Evolutionary conservation across 2,113 vertebrate species (phyloP).

Genomic region (Silurus asotus): DNA sequence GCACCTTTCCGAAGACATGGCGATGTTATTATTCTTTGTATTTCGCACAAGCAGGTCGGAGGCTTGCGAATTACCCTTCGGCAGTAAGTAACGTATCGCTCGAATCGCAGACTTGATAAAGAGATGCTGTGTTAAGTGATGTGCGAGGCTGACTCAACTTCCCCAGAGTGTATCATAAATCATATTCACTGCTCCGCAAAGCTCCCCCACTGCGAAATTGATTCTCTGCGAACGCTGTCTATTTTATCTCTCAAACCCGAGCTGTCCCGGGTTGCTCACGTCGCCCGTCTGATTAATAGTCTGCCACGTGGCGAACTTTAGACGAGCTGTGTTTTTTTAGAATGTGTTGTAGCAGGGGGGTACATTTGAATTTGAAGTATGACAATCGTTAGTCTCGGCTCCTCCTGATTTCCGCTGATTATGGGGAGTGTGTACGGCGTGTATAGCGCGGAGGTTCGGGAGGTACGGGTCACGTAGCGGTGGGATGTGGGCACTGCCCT

Average conservation of each 20-base stretch:
- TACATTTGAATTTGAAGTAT: neutral
- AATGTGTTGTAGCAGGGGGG: neutral
- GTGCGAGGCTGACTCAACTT: constrained; percentile 30
- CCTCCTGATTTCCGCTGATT: neutral
- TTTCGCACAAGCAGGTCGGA: neutral
- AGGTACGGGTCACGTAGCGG: neutral
- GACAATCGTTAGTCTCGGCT: neutral
- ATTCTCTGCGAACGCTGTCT: constrained; percentile 39
- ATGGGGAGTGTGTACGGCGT: neutral
- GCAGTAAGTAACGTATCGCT: constrained; percentile 4
- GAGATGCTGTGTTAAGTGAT: constrained; percentile 32
- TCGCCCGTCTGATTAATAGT: constrained; percentile 34
- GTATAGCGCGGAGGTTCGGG: neutral
- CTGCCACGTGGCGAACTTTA: constrained; percentile 25
- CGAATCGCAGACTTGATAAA: constrained; percentile 12
- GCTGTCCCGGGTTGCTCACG: neutral
- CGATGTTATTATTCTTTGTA: neutral
- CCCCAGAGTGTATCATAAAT: constrained; percentile 36
- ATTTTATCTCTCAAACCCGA: constrained; percentile 39
- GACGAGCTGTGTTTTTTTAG: neutral
- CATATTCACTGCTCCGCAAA: constrained; percentile 35
- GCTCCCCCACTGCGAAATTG: constrained; percentile 43
- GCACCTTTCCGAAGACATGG: neutral
- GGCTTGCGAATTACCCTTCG: too few species aligned
- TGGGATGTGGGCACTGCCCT: constrained; percentile 33